These are phyloP conservation scores for Caradrina clavipalpis DNA, from an alignment of 2,888 invertebrate species.

Conservation along the genomic window DNA sequence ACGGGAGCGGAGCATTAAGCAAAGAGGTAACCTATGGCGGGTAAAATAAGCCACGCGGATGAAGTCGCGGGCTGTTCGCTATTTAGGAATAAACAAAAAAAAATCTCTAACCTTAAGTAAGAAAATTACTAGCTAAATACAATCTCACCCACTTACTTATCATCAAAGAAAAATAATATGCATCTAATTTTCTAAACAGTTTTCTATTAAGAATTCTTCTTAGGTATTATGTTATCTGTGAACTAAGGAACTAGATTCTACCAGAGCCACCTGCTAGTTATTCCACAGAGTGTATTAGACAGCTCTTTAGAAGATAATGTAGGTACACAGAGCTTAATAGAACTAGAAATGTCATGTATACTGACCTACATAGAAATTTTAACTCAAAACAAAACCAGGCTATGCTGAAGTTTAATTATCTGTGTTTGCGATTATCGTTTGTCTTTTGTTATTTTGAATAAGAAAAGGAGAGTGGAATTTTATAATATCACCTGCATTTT, in stretches of 20 bases:
- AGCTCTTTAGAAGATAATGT: constrained; percentile 36
- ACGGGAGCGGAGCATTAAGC: too few species aligned
- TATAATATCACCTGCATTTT: too few species aligned
- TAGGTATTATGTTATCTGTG: constrained; percentile 18
- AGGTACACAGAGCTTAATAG: constrained; percentile 11
- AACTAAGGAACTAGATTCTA: constrained; percentile 17
- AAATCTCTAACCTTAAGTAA: constrained; percentile 9
- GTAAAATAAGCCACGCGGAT: too few species aligned
- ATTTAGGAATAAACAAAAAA: constrained; percentile 6
- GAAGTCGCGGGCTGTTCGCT: too few species aligned
- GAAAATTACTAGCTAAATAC: constrained; percentile 1
- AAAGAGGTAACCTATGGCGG: too few species aligned
- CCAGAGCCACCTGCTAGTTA: constrained; percentile 21
- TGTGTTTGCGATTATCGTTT: not conserved
- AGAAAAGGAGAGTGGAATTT: constrained; percentile 8
- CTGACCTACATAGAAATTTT: constrained; percentile 7
- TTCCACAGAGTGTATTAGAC: constrained; percentile 38
- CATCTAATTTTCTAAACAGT: constrained; percentile 6
- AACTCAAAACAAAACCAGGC: constrained; percentile 4
- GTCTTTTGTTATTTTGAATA: constrained; percentile 20
- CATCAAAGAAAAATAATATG: constrained; percentile 7
- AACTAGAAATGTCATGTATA: constrained; percentile 27
- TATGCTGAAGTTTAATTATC: not conserved
- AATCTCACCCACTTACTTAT: constrained; percentile 4
- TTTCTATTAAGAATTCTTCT: constrained; percentile 31